phyloP scores from a whole-genome alignment of 2,113 vertebrate species.

The Notothenia coriiceps region DNA sequence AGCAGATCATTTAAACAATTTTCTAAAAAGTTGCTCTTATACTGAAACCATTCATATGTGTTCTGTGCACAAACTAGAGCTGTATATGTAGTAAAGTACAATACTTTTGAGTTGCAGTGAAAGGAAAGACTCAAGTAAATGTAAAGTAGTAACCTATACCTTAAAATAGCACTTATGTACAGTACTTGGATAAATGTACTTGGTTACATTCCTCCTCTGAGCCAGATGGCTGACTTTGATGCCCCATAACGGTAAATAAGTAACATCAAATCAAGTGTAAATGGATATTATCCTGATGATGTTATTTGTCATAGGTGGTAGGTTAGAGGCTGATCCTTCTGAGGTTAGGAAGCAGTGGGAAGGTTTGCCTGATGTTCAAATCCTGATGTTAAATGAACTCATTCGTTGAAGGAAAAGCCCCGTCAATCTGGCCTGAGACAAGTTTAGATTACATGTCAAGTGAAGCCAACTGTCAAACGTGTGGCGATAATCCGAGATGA shows the following conservation, averaged over 20 bases:
- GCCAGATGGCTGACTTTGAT: not conserved
- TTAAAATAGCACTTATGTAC: too few species aligned
- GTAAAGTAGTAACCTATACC: too few species aligned
- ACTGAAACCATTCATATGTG: too few species aligned
- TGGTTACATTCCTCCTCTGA: too few species aligned
- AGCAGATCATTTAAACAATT: too few species aligned
- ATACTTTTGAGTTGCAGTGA: too few species aligned
- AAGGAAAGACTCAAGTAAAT: too few species aligned
- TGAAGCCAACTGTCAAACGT: conserved; percentile 39
- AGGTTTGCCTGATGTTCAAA: conserved; percentile 15
- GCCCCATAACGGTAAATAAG: not conserved
- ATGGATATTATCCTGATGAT: conserved; percentile 16
- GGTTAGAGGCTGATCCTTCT: conserved; percentile 19
- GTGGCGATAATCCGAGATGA: conserved; percentile 33
- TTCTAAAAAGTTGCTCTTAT: too few species aligned
- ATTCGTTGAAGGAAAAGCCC: not conserved
- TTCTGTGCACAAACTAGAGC: too few species aligned
- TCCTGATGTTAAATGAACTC: conserved; percentile 30
- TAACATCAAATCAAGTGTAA: not conserved
- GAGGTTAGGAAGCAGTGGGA: not conserved
- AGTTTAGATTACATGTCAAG: conserved; percentile 26
- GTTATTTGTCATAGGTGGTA: not conserved
- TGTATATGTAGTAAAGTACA: too few species aligned
- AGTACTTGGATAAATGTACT: too few species aligned
- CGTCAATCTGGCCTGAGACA: conserved; percentile 4